A percentile compares a stretch with the other conserved stretches of the same genome.
Evolutionary conservation across 2,888 invertebrate species (phyloP).

Genomic region (Schrankia costaestrigalis): DNA sequence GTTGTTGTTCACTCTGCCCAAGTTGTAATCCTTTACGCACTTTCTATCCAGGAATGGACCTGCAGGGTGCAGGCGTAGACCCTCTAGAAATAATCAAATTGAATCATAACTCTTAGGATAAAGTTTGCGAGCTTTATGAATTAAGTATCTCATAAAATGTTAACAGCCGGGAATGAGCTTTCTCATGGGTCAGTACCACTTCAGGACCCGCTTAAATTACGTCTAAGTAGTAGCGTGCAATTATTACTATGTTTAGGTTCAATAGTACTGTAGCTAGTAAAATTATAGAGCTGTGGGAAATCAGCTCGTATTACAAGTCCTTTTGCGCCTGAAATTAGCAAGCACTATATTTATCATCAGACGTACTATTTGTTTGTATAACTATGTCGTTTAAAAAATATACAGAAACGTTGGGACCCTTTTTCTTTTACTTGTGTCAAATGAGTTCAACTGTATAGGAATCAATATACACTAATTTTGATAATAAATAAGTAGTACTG

Average conservation of each 20-base stretch:
- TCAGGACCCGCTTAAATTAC: neutral
- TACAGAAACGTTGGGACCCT: constrained; percentile 51
- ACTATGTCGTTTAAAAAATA: neutral
- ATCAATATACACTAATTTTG: no score
- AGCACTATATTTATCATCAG: no score
- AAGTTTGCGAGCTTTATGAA: no score
- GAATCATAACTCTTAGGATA: no score
- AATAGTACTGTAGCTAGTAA: no score
- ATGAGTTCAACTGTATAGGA: neutral
- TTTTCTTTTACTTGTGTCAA: neutral
- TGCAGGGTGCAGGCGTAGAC: constrained; percentile 51
- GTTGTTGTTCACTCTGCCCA: constrained; percentile 52
- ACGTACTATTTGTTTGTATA: neutral
- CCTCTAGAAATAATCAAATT: constrained; percentile 72
- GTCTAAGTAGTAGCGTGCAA: neutral
- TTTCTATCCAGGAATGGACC: constrained; percentile 60
- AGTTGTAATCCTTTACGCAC: constrained; percentile 73
- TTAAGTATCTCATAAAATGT: constrained; percentile 47
- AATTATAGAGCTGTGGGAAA: no score
- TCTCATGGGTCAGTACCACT: neutral
- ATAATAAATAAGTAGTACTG: no score
- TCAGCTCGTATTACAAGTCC: no score
- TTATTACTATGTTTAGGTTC: neutral
- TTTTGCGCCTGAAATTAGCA: no score
- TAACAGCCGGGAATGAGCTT: neutral